A percentile compares a stretch with the other conserved stretches of the same genome.
Conservation (phyloP, 2,797 vertebrate species). For the Phalloptychus januarius region DNA sequence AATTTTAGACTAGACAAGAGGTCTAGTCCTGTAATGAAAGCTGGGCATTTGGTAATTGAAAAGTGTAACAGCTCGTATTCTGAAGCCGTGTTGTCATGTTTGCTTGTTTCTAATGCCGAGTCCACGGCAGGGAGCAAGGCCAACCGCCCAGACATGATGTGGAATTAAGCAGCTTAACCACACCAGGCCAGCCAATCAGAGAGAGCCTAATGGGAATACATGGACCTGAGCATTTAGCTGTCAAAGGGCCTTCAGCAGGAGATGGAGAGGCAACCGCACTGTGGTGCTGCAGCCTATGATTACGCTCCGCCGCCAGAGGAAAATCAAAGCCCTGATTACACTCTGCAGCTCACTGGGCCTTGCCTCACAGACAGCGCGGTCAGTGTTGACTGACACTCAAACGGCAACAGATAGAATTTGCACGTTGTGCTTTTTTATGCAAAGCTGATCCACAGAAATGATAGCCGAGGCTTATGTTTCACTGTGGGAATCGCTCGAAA, state of each 20-base stretch:
- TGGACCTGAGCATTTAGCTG: conserved; percentile 72
- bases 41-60: conserved; percentile 23
- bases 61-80: conserved; percentile 25
- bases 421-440: conserved; percentile 45
- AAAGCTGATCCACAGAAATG: conserved; percentile 30
- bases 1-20: background rate
- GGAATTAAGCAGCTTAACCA: conserved; percentile 70
- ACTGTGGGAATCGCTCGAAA: conserved; percentile 45
- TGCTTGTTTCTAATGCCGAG: conserved; percentile 65
- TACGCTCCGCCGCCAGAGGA: conserved; percentile 57
- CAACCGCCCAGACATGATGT: conserved; percentile 65
- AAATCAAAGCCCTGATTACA: conserved; percentile 77
- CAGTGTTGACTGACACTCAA: conserved; percentile 65
- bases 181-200: conserved; percentile 70
- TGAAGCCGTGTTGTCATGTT: conserved; percentile 55
- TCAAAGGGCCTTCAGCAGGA: conserved; percentile 64
- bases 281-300: conserved; percentile 67
- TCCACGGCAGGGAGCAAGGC: conserved; percentile 62
- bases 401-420: conserved; percentile 56
- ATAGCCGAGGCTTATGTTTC: conserved; percentile 46
- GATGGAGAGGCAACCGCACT: conserved; percentile 63
- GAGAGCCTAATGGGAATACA: conserved; percentile 59
- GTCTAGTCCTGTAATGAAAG: conserved; percentile 14
- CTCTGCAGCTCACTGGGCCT: conserved; percentile 54
- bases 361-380: conserved; percentile 51